phyloP scores from a whole-genome alignment of 2,113 vertebrate species.

The Delphinus delphis region DNA sequence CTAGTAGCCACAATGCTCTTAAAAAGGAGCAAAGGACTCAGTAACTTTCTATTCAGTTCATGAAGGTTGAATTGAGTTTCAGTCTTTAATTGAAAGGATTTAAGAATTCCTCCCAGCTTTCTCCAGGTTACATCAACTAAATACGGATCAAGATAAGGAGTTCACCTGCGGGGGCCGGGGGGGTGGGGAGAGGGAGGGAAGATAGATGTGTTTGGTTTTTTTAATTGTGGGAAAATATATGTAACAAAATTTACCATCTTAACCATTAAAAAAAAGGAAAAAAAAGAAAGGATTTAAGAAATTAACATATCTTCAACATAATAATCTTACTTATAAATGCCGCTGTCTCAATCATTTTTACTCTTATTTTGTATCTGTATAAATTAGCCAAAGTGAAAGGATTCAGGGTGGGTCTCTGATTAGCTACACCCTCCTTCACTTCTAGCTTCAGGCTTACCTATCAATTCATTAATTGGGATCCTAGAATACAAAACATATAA shows the following conservation, averaged over 20 bases:
- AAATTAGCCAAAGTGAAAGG: not conserved
- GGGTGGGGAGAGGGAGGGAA: too few relatives aligned
- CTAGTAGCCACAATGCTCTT: not conserved
- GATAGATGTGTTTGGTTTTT: too few relatives aligned
- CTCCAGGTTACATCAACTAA: too few relatives aligned
- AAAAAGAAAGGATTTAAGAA: not conserved
- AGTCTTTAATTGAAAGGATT: not conserved
- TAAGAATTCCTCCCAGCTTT: not conserved
- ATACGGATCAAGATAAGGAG: too few relatives aligned
- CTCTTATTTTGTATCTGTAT: not conserved
- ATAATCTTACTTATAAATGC: not conserved
- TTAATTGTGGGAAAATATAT: too few relatives aligned
- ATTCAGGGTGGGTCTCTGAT: not conserved
- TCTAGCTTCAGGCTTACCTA: not conserved
- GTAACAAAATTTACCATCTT: too few relatives aligned
- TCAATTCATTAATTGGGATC: not conserved
- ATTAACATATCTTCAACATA: not conserved
- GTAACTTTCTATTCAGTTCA: not conserved
- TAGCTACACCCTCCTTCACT: not conserved
- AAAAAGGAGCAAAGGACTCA: not conserved
- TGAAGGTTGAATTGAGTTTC: conserved; percentile 9
- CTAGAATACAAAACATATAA: not conserved
- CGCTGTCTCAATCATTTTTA: not conserved
- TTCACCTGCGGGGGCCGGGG: too few relatives aligned
- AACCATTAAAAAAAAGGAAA: too few relatives aligned